phyloP scores from a whole-genome alignment of 2,797 vertebrate species.

The Lates japonicus region DNA sequence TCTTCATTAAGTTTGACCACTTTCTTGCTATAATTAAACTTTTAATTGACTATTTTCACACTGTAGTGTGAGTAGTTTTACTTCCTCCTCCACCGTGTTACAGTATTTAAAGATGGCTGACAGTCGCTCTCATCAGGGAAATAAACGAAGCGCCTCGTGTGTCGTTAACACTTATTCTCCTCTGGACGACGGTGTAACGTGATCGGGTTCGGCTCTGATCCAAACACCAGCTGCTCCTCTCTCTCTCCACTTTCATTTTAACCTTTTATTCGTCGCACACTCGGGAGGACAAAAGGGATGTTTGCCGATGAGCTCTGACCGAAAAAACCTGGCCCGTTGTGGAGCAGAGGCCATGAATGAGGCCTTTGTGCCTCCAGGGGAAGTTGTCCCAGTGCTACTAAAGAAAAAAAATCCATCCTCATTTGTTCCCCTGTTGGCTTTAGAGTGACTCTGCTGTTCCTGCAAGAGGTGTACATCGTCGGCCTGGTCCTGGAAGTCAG shows the following conservation, averaged over 20 bases:
- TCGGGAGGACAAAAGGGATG: conserved; percentile 61
- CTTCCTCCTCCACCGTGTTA: not conserved
- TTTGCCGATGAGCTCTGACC: conserved; percentile 57
- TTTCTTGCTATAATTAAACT: not conserved
- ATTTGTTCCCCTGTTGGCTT: conserved; percentile 60
- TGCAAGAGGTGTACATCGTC: conserved; percentile 41
- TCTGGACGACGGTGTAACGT: not conserved
- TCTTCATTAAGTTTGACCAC: no score
- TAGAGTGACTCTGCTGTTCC: conserved; percentile 43
- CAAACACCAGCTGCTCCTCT: conserved; percentile 34
- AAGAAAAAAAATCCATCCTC: conserved; percentile 55
- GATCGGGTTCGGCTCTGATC: conserved; percentile 17
- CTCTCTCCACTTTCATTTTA: conserved; percentile 52
- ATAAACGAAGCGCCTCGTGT: not conserved
- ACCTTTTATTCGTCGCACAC: conserved; percentile 50
- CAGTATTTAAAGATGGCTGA: not conserved
- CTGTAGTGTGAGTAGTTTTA: not conserved
- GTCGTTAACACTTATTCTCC: conserved; percentile 8
- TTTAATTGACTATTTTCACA: not conserved
- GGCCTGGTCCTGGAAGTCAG: conserved; percentile 40
- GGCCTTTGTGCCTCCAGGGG: conserved; percentile 67
- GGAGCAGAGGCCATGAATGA: conserved; percentile 69
- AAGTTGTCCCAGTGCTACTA: conserved; percentile 46
- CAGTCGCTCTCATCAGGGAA: not conserved
- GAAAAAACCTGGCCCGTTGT: conserved; percentile 34